phyloP scores from a whole-genome alignment of 2,113 vertebrate genomes.

The Vimba vimba region DNA sequence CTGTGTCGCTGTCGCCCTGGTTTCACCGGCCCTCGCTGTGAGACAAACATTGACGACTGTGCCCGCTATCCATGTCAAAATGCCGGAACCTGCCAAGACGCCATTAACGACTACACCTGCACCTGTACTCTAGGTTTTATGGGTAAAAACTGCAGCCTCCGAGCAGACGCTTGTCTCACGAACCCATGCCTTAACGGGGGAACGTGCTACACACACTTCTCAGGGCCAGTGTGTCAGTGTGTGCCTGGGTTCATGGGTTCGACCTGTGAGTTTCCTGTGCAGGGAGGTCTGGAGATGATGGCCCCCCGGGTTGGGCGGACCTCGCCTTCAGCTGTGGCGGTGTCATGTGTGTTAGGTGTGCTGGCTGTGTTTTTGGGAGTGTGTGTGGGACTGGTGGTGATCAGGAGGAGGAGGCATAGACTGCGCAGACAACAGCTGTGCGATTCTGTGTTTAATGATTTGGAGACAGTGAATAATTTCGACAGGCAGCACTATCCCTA shows the following conservation, averaged over 20 bases:
- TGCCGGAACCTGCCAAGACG: slow-evolving; percentile 89
- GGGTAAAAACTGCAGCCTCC: slow-evolving; percentile 83
- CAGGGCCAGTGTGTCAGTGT: slow-evolving; percentile 87
- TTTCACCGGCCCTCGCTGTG: slow-evolving; percentile 89
- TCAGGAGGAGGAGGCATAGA: slow-evolving; percentile 70
- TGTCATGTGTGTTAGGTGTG: slow-evolving; percentile 76
- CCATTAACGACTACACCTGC: slow-evolving; percentile 83
- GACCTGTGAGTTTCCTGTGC: slow-evolving; percentile 83
- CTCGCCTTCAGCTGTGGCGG: slow-evolving; percentile 75
- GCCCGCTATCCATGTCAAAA: slow-evolving; percentile 90
- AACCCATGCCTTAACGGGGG: slow-evolving; percentile 84
- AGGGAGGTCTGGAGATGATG: slow-evolving; percentile 68
- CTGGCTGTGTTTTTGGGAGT: slow-evolving; percentile 77
- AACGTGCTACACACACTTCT: slow-evolving; percentile 90
- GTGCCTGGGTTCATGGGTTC: slow-evolving; percentile 86
- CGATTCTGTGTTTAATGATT: slow-evolving; percentile 78
- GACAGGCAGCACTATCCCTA: slow-evolving; percentile 62
- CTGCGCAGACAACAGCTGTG: slow-evolving; percentile 72
- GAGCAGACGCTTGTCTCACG: slow-evolving; percentile 81
- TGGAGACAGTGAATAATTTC: slow-evolving; percentile 78
- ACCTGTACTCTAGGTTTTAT: slow-evolving; percentile 87
- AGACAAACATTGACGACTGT: slow-evolving; percentile 88
- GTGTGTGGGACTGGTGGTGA: slow-evolving; percentile 69
- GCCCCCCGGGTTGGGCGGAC: slow-evolving; percentile 67
- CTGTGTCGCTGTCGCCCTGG: slow-evolving; percentile 88